These are phyloP conservation scores for Acrossocheilus wenchowensis DNA, from an alignment of 2,797 vertebrate genomes.

Conservation along the genomic window DNA sequence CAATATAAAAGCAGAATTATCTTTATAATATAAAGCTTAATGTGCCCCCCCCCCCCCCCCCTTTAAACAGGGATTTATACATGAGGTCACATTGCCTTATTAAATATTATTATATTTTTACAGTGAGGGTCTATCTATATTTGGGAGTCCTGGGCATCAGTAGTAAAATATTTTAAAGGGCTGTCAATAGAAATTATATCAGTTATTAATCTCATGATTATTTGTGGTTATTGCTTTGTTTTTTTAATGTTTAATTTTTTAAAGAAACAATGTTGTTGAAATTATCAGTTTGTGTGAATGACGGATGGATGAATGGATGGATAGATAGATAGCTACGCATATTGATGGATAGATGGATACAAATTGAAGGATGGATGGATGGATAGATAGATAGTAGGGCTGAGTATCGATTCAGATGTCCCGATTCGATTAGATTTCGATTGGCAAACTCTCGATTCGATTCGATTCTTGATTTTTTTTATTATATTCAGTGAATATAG, in stretches of 20 bases:
- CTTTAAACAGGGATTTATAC: neutral
- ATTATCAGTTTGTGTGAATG: neutral
- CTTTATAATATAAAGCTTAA: neutral
- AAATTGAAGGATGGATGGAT: neutral
- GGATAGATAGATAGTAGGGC: too few relatives aligned
- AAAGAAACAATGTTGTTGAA: neutral
- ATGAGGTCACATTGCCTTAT: neutral
- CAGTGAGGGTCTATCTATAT: neutral
- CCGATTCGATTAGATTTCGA: too few relatives aligned
- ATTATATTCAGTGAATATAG: too few relatives aligned
- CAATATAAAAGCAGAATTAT: neutral
- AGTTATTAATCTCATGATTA: neutral
- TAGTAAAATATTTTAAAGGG: neutral
- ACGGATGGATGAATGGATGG: neutral
- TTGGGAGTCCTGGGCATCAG: neutral
- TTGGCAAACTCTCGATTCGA: too few relatives aligned
- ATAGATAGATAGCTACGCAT: too few relatives aligned
- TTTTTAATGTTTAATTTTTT: neutral
- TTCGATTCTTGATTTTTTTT: too few relatives aligned
- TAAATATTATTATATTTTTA: neutral
- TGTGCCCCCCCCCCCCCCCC: too few relatives aligned
- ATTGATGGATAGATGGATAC: neutral
- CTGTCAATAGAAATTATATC: neutral
- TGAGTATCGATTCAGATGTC: too few relatives aligned
- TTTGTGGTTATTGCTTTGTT: neutral